Base-by-base conservation (phyloP, 2,888 invertebrate genomes). In the Meteorus cinctellus region DNA sequence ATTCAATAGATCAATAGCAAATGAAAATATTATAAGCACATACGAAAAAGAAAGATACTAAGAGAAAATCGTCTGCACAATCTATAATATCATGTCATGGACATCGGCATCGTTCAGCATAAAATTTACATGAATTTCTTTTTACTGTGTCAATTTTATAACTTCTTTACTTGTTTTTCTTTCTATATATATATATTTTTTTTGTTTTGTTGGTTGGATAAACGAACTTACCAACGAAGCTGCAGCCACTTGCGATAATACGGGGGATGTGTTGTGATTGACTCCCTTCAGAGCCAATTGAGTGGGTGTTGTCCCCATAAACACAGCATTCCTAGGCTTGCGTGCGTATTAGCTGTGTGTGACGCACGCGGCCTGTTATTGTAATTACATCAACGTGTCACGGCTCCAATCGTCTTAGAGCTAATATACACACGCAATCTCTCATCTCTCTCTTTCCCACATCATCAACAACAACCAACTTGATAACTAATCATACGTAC, bases 341-440 rank as follows among this genome's bases (percentile, higher is more conserved):
- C 86, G 86, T 85, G 84, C 59, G 45, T 70, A 8, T 87, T 87
- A 87, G 86, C 85, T 86, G 87, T 86, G 85, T 86, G 86, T 85
- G 87, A 87, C 87, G 85, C 86, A 85, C 86, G 87, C 86, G 86
- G 86, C 87, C 87, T 87, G 87, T 87, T 83, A 87, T 87, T 87
- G 87, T 85, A 87, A 87, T 87, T 86, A 87, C 85, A 87, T 84
- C 85, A 87, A 86, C 87, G 86, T 86, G 84, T 87, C 87, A 87
- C 86, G 84, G 86, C 86, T 86, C 85, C 84, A 84, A 84, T 86
- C 86, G 80, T 83, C 84, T 81, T 76, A 85, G 82, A 83, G 83
- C 87, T 87, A 86, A 84, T 80, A 81, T 84, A 86, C 84, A 83
- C 86, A 84, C 86, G 81, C 82, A 84, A 77, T 82, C 82, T 80